Evolutionary conservation across 1,140 invertebrate species (phyloP).

Genomic region (Cydia fagiglandana): DNA sequence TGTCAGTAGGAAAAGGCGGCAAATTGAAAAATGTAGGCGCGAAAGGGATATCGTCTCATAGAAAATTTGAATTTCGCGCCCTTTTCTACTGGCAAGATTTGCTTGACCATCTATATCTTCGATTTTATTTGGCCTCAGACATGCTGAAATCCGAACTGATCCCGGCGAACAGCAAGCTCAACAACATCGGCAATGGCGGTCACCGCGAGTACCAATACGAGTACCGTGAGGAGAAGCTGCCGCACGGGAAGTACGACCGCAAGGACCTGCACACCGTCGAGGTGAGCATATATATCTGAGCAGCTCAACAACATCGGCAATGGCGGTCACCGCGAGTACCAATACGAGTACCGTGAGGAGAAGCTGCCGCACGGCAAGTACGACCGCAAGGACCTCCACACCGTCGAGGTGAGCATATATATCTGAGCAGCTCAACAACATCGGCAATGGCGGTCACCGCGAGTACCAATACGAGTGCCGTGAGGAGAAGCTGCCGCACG

Average conservation of each 20-base stretch:
- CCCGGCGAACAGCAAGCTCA: conserved; percentile 74
- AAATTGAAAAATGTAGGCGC: too few relatives aligned
- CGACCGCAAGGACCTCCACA: conserved; percentile 74
- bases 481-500: conserved; percentile 72
- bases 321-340: conserved; percentile 68
- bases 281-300: conserved; percentile 44
- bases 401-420: conserved; percentile 65
- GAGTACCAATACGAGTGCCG: conserved; percentile 79
- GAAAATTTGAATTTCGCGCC: too few relatives aligned
- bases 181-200: conserved; percentile 59
- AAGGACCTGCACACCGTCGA: conserved; percentile 76
- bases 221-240: conserved; percentile 76
- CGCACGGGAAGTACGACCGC: conserved; percentile 73
- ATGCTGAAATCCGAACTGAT: conserved; percentile 76
- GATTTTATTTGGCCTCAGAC: too few relatives aligned
- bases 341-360: conserved; percentile 78
- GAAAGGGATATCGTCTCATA: too few relatives aligned
- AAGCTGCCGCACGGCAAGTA: conserved; percentile 74
- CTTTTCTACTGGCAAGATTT: too few relatives aligned
- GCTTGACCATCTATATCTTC: too few relatives aligned
- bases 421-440: conserved; percentile 54
- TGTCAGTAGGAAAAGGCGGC: too few relatives aligned
- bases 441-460: conserved; percentile 58
- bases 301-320: conserved; percentile 64
- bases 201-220: conserved; percentile 76